These are phyloP conservation scores for Hucho hucho DNA, from an alignment of 2,113 vertebrate species.

Conservation along the genomic window DNA sequence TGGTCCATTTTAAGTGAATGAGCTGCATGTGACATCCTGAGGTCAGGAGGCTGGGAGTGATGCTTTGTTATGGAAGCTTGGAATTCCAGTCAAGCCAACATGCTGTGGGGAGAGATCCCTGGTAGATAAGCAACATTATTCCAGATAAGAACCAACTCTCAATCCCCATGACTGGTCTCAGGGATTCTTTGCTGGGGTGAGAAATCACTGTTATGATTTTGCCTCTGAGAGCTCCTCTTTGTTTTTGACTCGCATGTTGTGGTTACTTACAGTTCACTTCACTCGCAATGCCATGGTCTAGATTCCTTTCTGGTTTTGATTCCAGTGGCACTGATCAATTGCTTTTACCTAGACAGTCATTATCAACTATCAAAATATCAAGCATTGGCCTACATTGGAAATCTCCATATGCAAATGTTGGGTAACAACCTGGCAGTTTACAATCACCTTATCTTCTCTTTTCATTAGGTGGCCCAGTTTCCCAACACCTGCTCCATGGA, in stretches of 20 bases:
- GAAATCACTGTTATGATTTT: slow-evolving; percentile 31
- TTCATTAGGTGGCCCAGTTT: no score
- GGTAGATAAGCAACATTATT: slow-evolving; percentile 62
- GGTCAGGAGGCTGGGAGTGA: slow-evolving; percentile 30
- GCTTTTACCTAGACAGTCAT: no score
- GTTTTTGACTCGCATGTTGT: background rate
- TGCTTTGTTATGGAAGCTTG: slow-evolving; percentile 54
- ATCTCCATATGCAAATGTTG: no score
- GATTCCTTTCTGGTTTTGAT: no score
- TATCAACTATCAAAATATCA: no score
- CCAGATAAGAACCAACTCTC: slow-evolving; percentile 24
- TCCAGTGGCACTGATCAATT: no score
- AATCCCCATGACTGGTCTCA: slow-evolving; percentile 34
- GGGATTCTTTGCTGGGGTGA: background rate
- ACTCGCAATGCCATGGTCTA: no score
- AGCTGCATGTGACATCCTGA: slow-evolving; percentile 43
- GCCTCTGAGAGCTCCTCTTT: slow-evolving; percentile 15
- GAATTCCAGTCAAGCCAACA: slow-evolving; percentile 57
- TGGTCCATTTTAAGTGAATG: slow-evolving; percentile 10
- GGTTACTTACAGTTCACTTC: background rate
- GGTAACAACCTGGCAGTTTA: no score
- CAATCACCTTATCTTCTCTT: no score
- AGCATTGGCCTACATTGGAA: no score
- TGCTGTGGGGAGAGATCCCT: slow-evolving; percentile 38
- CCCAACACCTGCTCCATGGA: no score